These are phyloP conservation scores for Eufriesea mexicana DNA, from an alignment of 1,140 invertebrate species.

Conservation along the genomic window DNA sequence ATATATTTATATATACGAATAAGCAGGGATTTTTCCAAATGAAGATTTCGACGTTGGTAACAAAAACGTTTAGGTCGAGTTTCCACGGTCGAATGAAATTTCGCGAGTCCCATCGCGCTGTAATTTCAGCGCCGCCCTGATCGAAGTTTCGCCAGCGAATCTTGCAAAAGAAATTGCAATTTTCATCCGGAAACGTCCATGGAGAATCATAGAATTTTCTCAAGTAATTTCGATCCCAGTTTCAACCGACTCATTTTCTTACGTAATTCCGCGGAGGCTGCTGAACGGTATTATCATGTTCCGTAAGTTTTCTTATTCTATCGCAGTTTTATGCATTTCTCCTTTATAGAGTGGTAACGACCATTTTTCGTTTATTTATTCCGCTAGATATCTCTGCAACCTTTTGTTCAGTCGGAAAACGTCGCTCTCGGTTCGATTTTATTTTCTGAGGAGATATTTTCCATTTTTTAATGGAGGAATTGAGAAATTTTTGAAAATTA, in stretches of 20 bases:
- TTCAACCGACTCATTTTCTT: conserved; percentile 19
- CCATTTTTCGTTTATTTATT: neutral
- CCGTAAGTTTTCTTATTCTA: neutral
- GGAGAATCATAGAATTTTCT: conserved; percentile 10
- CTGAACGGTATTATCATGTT: neutral
- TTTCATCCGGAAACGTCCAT: neutral
- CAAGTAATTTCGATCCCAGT: conserved; percentile 15
- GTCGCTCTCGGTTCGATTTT: too few species aligned
- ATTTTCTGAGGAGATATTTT: too few species aligned
- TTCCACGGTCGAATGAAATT: neutral
- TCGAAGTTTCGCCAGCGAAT: neutral
- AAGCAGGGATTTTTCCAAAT: neutral
- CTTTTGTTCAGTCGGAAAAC: too few species aligned
- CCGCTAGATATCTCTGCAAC: too few species aligned
- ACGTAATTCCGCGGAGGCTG: neutral
- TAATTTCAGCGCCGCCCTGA: neutral
- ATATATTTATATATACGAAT: too few species aligned
- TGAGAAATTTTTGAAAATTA: too few species aligned
- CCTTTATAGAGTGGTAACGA: neutral
- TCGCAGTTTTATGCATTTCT: neutral
- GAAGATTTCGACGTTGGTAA: neutral
- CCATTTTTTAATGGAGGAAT: too few species aligned
- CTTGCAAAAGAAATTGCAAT: conserved; percentile 7
- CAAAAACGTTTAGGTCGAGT: neutral
- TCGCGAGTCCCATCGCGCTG: neutral